phyloP scores from a whole-genome alignment of 2,888 invertebrate genomes.

The Epirrhoe alternata region DNA sequence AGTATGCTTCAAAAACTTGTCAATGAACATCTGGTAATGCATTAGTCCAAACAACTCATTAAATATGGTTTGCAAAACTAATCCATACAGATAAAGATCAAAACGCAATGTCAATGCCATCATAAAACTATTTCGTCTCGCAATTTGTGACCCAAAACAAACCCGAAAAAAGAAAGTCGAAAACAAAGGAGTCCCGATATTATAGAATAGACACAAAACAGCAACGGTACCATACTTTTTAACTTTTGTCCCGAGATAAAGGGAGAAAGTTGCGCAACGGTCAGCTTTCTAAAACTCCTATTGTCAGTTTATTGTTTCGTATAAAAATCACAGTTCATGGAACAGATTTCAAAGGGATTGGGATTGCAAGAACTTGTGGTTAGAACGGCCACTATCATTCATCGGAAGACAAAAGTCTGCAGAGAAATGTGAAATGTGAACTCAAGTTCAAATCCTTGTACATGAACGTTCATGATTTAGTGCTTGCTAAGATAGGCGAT shows the following conservation, averaged over 20 bases:
- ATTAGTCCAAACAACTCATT: slow-evolving; percentile 22
- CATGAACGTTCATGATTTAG: slow-evolving; percentile 25
- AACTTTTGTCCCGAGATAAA: slow-evolving; percentile 77
- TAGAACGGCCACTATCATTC: slow-evolving; percentile 35
- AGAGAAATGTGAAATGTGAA: slow-evolving; percentile 25
- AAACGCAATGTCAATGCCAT: slow-evolving; percentile 42
- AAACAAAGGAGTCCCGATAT: slow-evolving; percentile 33
- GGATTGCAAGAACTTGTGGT: slow-evolving; percentile 35
- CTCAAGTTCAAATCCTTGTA: slow-evolving; percentile 25
- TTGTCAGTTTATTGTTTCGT: slow-evolving; percentile 60
- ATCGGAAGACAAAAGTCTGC: slow-evolving; percentile 34
- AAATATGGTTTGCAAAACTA: slow-evolving; percentile 33
- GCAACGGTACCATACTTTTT: slow-evolving; percentile 59
- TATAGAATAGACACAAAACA: slow-evolving; percentile 61
- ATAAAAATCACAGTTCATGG: slow-evolving; percentile 57
- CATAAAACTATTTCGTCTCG: slow-evolving; percentile 44
- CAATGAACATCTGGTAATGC: slow-evolving; percentile 3
- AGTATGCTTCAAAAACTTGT: slow-evolving; percentile 10
- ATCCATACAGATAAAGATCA: slow-evolving; percentile 44
- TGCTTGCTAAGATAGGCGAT: not conserved
- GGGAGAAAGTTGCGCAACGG: slow-evolving; percentile 82
- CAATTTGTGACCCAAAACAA: slow-evolving; percentile 56
- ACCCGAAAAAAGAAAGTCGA: slow-evolving; percentile 58
- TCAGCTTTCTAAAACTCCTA: slow-evolving; percentile 78
- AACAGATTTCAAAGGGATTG: slow-evolving; percentile 41